A percentile compares a stretch with the other conserved stretches of the same genome.
phyloP scores from a whole-genome alignment of 2,797 vertebrate genomes.

The Sardinella longiceps region DNA sequence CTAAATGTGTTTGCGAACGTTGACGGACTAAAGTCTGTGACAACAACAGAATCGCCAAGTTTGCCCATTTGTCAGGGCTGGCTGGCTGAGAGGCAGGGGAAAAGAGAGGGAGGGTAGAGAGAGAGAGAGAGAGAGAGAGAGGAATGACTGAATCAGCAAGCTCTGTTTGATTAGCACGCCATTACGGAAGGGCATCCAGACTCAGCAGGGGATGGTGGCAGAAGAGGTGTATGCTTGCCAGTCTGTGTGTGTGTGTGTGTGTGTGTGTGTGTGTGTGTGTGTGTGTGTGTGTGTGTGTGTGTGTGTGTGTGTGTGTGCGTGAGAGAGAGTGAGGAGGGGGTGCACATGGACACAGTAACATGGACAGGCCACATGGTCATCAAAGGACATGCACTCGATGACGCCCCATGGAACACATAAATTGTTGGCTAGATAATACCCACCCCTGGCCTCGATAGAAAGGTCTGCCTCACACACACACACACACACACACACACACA shows the following conservation, averaged over 20 bases:
- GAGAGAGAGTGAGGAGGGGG: no score
- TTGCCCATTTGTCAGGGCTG: neutral
- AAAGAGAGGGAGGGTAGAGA: neutral
- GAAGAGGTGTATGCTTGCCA: neutral
- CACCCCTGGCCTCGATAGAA: no score
- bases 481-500: no score
- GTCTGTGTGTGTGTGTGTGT: neutral
- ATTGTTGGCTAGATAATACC: no score
- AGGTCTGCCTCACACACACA: neutral
- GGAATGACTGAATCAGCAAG: slow-evolving; percentile 10
- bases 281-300: slow-evolving; percentile 1
- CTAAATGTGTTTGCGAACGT: slow-evolving; percentile 3
- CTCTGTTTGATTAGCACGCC: slow-evolving; percentile 6
- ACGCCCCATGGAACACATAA: neutral
- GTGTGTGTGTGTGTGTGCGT: neutral
- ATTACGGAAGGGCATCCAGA: slow-evolving; percentile 5
- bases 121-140: neutral
- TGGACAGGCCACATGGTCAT: neutral
- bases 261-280: neutral
- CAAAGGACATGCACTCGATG: neutral
- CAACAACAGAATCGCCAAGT: neutral
- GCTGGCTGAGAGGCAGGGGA: neutral
- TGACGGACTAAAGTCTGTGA: neutral
- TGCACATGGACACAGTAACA: neutral
- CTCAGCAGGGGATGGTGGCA: neutral